Base-by-base conservation (phyloP, 2,888 invertebrate species). In the Chesias legatella region DNA sequence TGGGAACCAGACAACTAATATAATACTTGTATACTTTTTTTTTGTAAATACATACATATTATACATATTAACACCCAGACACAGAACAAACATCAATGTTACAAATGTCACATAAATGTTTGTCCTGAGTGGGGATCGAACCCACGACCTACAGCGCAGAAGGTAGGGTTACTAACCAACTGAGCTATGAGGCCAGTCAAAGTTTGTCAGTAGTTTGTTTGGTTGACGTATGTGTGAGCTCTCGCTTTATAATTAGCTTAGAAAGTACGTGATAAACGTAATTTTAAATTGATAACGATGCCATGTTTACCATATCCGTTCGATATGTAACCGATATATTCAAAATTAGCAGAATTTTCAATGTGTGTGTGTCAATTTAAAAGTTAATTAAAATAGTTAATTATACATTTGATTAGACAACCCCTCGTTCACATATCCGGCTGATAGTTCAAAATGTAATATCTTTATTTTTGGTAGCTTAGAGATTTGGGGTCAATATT, bases 311-410 rank as follows among this genome's bases (percentile, higher is more conserved):
- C 33, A 33, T 32, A 39, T 31, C 26, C 32, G 21, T 27, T 30
- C 8, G 24, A 31, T 25, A 45, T 3, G n/a, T n/a, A n/a, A 26
- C 25, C 10, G 26, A 35, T 31, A 24, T 34, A 41, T 35, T 23
- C 24, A 6, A 36, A 48, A 48, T 46, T 54, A 53, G 45, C 29
- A 36, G 52, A 54, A 51, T 49, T 52, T 51, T 52, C n/a, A n/a
- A n/a, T n/a, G n/a, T n/a, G 60, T 67, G 58, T 67, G 59, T 58
- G 72, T 74, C 73, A 72, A 73, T 73, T 74, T 71, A 48, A 61
- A 44, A 29, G 61, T 66, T 67, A 72, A 63, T 72, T 67, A 71
- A 56, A 55, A 43, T 36, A 48, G 53, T 45, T 46, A 55, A 40
- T 44, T 43, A 43, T 43, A 38, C 46, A 39, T 54, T 36, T 40